Conservation (phyloP, 2,797 vertebrate species). For the Aldrovandia affinis region DNA sequence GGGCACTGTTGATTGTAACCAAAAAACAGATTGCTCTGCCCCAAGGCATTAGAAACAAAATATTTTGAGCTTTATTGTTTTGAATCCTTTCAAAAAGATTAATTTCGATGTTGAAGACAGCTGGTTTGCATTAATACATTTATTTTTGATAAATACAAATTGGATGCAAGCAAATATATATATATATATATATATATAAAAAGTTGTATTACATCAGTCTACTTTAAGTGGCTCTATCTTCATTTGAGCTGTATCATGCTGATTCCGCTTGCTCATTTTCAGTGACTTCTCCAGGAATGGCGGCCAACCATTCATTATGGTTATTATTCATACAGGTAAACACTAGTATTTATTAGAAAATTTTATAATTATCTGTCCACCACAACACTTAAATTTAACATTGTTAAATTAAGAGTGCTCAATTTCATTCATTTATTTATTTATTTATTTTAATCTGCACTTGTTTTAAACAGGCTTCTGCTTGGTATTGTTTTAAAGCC, state of each 20-base stretch:
- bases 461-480: too few relatives aligned
- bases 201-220: neutral
- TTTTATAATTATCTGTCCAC: too few relatives aligned
- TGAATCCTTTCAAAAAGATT: neutral
- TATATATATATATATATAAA: neutral
- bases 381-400: too few relatives aligned
- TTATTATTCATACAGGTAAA: neutral
- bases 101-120: neutral
- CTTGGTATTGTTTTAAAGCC: too few relatives aligned
- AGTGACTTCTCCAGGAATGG: neutral
- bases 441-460: too few relatives aligned
- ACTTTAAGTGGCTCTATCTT: too few relatives aligned
- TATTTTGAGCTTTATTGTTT: slow-evolving; percentile 4
- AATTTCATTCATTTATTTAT: too few relatives aligned
- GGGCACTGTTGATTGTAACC: neutral
- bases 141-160: neutral
- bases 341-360: neutral
- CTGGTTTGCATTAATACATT: slow-evolving; percentile 1
- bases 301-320: neutral
- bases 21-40: neutral
- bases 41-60: neutral
- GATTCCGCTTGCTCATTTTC: neutral
- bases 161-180: neutral
- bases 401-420: too few relatives aligned
- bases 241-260: too few relatives aligned